Evolutionary conservation across 2,797 vertebrate species (phyloP), one percentile per base, ranked within the genome.

Genomic region (Loris lydekkerianus): DNA sequence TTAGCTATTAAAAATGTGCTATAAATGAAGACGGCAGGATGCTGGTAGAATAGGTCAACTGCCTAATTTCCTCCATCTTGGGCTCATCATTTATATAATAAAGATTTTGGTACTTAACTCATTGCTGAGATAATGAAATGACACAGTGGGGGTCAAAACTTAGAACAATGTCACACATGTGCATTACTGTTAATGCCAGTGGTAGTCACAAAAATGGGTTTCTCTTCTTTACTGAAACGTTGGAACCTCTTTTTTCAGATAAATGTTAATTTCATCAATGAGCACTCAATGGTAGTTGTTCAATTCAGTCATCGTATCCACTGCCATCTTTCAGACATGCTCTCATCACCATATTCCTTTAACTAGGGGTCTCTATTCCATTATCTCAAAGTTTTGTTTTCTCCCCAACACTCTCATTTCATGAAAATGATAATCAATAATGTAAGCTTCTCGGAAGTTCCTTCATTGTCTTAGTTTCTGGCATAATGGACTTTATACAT

Each of bases 371-470:
- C 34, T 80, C 37, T 73, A 20, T 70, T 93, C 60, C 10, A 61
- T 49, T 77, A 75, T 80, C 6, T 40, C 60, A 49, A 80, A 13
- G 21, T 69, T 76, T 73, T 77, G 9, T 43, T 86, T 60, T 83
- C 7, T 14, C 7, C 88, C 76, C 40, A 75, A 31, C 40, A 70
- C 18, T 18, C n/a, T 88, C 37, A 87, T 53, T 95, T 94, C 20
- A 80, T 72, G 31, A 92, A 93, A 93, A 37, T 95, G 43, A 70
- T 31, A 82, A 63, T 94, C 77, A 94, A 82, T 90, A 77, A 81
- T 65, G 82, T 85, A 75, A 87, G 49, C 43, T 95, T 87, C 81
- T 97, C 83, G 92, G 49, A 94, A 96, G 18, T 92, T 75, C 20
- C 3, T 88, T 3, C 31, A 23, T 78, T 72, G 87, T 69, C 46